phyloP scores from a whole-genome alignment of 1,140 invertebrate genomes.

The Cherax quadricarinatus region DNA sequence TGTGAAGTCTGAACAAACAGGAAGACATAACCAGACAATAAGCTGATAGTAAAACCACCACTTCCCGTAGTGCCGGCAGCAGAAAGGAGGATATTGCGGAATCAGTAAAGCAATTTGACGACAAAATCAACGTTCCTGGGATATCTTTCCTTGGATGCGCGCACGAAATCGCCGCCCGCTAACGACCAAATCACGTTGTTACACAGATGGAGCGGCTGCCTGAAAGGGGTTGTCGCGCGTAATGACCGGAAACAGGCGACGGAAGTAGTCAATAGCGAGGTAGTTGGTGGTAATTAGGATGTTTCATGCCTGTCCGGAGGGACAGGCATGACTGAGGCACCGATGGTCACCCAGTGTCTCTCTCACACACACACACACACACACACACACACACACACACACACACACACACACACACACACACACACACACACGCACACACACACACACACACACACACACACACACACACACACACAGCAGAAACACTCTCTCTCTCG shows the following conservation, averaged over 20 bases:
- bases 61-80: background rate
- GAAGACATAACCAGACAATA: too few relatives aligned
- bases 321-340: background rate
- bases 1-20: too few relatives aligned
- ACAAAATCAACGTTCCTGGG: background rate
- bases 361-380: too few relatives aligned
- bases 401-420: too few relatives aligned
- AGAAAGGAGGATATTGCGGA: background rate
- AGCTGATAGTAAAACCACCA: too few relatives aligned
- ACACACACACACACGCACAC: too few relatives aligned
- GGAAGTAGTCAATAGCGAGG: conserved; percentile 40
- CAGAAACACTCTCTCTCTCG: too few relatives aligned
- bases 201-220: background rate
- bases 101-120: background rate
- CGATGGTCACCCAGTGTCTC: too few relatives aligned
- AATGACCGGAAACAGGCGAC: conserved; percentile 48
- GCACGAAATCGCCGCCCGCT: background rate
- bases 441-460: too few relatives aligned
- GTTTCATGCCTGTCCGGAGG: conserved; percentile 15
- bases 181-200: background rate
- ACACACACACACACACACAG: too few relatives aligned
- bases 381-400: background rate
- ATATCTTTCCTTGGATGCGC: background rate
- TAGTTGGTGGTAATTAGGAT: conserved; percentile 30
- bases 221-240: background rate